Conservation (phyloP, 1,140 invertebrate species). For the Microvelia longipes region DNA sequence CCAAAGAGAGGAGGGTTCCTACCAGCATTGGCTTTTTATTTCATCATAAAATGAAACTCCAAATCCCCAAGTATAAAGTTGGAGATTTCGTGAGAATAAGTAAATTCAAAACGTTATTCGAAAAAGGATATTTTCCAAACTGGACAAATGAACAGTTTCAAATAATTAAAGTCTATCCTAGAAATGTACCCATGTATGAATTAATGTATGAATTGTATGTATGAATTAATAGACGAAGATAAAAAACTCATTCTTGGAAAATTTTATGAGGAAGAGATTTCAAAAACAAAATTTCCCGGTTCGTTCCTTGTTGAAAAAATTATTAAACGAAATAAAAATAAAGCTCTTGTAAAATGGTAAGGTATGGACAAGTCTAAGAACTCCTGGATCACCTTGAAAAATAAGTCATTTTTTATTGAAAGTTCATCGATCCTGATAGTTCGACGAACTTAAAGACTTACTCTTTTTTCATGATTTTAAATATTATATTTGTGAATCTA, state of each 20-base stretch:
- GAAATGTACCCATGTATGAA: background rate
- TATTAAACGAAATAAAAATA: background rate
- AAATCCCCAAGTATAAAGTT: slow-evolving; percentile 22
- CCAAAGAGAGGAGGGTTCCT: too few species aligned
- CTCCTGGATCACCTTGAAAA: too few species aligned
- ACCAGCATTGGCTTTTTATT: too few species aligned
- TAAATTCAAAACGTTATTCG: slow-evolving; percentile 22
- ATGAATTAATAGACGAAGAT: background rate
- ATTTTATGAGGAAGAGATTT: slow-evolving; percentile 9
- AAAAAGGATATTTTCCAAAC: slow-evolving; percentile 24
- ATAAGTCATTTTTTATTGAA: too few species aligned
- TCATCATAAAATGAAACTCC: slow-evolving; percentile 17
- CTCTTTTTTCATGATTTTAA: too few species aligned
- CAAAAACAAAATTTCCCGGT: slow-evolving; percentile 2
- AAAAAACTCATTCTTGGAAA: background rate
- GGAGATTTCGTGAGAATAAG: slow-evolving; percentile 24
- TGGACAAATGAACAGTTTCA: slow-evolving; percentile 25
- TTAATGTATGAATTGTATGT: too few species aligned
- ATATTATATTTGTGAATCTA: too few species aligned
- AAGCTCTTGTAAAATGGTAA: background rate
- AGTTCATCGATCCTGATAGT: too few species aligned
- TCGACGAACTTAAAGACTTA: too few species aligned
- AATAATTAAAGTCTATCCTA: slow-evolving; percentile 8
- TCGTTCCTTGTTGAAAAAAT: slow-evolving; percentile 10
- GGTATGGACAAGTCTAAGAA: too few species aligned